These are phyloP conservation scores for Argyrosomus regius DNA, from an alignment of 2,797 vertebrate genomes.

Conservation along the genomic window DNA sequence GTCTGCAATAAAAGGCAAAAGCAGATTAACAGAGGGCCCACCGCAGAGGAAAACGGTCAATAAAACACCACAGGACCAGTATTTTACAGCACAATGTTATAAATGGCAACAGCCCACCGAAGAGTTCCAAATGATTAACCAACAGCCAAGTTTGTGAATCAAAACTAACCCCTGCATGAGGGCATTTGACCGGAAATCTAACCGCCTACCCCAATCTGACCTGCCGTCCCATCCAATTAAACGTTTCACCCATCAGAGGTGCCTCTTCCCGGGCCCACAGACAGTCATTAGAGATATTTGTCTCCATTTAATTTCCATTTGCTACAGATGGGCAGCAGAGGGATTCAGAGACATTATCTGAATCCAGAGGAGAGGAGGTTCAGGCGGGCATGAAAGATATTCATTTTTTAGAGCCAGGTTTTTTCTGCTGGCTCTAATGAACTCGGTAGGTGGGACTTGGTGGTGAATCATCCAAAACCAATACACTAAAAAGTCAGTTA, in stretches of 20 bases:
- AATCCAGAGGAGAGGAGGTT: slow-evolving; percentile 34
- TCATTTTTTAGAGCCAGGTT: too few relatives aligned
- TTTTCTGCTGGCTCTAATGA: too few relatives aligned
- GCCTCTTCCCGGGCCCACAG: slow-evolving; percentile 51
- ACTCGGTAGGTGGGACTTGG: slow-evolving; percentile 6
- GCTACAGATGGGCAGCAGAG: slow-evolving; percentile 54
- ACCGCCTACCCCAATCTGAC: slow-evolving; percentile 50
- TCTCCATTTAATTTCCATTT: slow-evolving; percentile 78
- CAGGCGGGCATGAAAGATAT: neutral
- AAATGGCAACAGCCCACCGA: slow-evolving; percentile 9
- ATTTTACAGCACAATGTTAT: slow-evolving; percentile 24
- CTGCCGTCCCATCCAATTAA: slow-evolving; percentile 66
- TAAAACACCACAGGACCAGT: slow-evolving; percentile 30
- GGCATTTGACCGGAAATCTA: slow-evolving; percentile 47
- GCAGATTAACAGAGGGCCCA: neutral
- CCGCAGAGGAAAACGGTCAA: slow-evolving; percentile 12
- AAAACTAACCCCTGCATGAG: slow-evolving; percentile 30
- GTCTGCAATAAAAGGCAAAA: slow-evolving; percentile 4
- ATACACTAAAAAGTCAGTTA: neutral
- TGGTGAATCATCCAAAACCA: slow-evolving; percentile 7
- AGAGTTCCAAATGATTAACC: slow-evolving; percentile 43
- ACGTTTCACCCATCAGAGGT: slow-evolving; percentile 55
- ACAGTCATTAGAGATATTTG: slow-evolving; percentile 63
- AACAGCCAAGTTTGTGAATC: slow-evolving; percentile 24
- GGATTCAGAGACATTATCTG: slow-evolving; percentile 43